Evolutionary conservation across 2,797 vertebrate genomes (phyloP), one percentile per base, ranked within the genome.

Genomic region (Distichodus sexfasciatus): DNA sequence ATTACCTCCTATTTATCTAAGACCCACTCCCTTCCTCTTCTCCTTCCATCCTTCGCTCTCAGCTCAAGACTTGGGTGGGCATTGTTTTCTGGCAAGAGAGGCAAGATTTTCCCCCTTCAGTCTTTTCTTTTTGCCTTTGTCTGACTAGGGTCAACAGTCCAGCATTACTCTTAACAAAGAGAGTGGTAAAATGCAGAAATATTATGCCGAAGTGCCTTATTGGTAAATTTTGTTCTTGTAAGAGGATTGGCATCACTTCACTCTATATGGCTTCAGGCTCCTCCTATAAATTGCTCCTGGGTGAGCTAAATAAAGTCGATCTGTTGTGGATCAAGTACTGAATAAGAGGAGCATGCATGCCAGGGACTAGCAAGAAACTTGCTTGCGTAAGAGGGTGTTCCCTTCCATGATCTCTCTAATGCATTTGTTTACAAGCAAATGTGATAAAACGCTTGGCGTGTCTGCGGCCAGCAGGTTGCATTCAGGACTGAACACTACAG

Each of bases 1-100:
- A 92, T 92, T 92, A 91, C 73, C 86, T 84, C 83, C 84, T 89
- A 91, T 91, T 91, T 91, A 89, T 92, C 87, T 91, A 75, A 82
- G 84, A 86, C 83, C 88, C 76, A 87, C 88, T 89, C 91, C 90
- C 90, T 91, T 91, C 90, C 90, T 83, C 57, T 86, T 69, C 74
- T 44, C 66, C 50, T 47, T 53, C 53, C 23, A 61, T 60, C 69
- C 54, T 62, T 66, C 77, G 51, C 81, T 82, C 77, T 78, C 64
- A 68, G 51, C 81, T 77, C 64, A 70, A 81, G 70, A 80, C 71
- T 54, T 24, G 53, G 74, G 26, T 71, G 21, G 57, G 75, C 82
- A 84, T 87, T 90, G 87, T 90, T 86, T 75, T 64, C 54, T 81
- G 44, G 75, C 46, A 58, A 71, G 43, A 75, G 66, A 76, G 35